Evolutionary conservation across 2,888 invertebrate genomes (phyloP), one percentile per base, ranked within the genome.

Genomic region (Campaea margaritaria): DNA sequence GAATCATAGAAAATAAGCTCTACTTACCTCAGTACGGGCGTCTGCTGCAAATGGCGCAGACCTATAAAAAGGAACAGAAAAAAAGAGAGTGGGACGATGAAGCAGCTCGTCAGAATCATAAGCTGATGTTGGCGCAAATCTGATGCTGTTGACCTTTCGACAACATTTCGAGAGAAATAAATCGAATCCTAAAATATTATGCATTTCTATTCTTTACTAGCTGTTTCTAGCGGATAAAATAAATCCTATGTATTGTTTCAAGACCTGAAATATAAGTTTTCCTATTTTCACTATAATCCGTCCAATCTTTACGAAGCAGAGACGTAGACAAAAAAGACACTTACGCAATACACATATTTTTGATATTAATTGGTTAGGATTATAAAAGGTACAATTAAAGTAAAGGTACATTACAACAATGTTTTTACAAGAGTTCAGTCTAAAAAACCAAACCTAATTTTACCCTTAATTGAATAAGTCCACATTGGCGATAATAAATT

Each of bases 1-100:
- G 43, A 4, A 31, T 46, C 0, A 5, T 51, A 0, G 11, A 44
- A 9, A 56, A 44, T 8, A 28, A 57, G 2, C 55, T 54, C 15
- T 55, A 63, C 14, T 47, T 69, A 8, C 68, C 70, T 0, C 10
- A 69, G 11, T 78, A 76, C 55, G 68, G 62, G 8, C 51, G 68
- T 0, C 59, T 82, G 0, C 11, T 79, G 11, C 64, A 72, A 9
- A 51, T 73, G n/a, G 31, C 75, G 2, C 58, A 68, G 0, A 39
- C 49, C 0, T 76, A 67, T 42, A 77, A 71, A 39, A 74, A 72
- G 31, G 52, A 53, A 28, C 34, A 12, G 38, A 14, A 38, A 27
- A 16, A 5, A 27, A 38, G 10, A 5, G n/a, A 12, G 36, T 12
- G 7, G 36, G 36, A n/a, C 3, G 5, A 36, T 2, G 4, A 36